These are phyloP conservation scores for Eptesicus fuscus DNA, from an alignment of 2,113 vertebrate genomes.

Conservation along the genomic window DNA sequence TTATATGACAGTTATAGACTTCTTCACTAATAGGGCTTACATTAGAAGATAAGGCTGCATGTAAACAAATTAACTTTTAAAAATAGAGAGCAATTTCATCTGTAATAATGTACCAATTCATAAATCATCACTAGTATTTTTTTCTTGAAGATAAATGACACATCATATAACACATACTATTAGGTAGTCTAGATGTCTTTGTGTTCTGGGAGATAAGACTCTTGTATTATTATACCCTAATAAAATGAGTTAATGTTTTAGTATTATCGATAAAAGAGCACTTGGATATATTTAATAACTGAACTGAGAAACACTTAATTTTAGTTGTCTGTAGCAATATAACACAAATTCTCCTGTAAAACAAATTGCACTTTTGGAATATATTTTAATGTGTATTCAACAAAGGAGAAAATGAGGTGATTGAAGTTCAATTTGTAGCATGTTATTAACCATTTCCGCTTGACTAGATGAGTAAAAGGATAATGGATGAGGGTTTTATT, in stretches of 20 bases:
- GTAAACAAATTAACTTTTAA: constrained; percentile 88
- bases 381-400: constrained; percentile 90
- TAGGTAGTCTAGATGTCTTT: constrained; percentile 83
- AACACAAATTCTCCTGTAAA: constrained; percentile 86
- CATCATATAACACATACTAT: constrained; percentile 81
- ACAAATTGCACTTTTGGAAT: constrained; percentile 88
- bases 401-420: constrained; percentile 94
- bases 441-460: constrained; percentile 99
- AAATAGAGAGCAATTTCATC: constrained; percentile 83
- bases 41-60: constrained; percentile 84
- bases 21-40: constrained; percentile 82
- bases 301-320: constrained; percentile 86
- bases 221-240: constrained; percentile 84
- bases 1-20: constrained; percentile 81
- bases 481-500: constrained; percentile 99
- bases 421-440: constrained; percentile 99
- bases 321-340: constrained; percentile 86
- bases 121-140: constrained; percentile 81
- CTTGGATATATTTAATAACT: constrained; percentile 88
- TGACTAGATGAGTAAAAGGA: constrained; percentile 97
- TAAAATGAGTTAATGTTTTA: constrained; percentile 88
- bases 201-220: constrained; percentile 84
- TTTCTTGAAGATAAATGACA: constrained; percentile 81
- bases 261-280: constrained; percentile 86
- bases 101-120: constrained; percentile 83